phyloP scores from a whole-genome alignment of 2,888 invertebrate species.

The Diloba caeruleocephala region DNA sequence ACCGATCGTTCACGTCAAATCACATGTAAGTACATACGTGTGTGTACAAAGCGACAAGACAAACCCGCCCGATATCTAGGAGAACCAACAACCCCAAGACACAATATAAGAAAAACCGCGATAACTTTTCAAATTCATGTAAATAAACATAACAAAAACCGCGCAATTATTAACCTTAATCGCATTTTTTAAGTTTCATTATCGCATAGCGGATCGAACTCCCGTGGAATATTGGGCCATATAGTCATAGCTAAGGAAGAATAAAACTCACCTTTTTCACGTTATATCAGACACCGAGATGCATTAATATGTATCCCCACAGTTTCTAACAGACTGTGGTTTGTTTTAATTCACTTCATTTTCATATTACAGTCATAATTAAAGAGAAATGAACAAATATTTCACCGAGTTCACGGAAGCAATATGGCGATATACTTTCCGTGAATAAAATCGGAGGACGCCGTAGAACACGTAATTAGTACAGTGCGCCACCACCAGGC shows the following conservation, averaged over 20 bases:
- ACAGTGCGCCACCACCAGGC: constrained; percentile 85
- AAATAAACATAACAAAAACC: constrained; percentile 90
- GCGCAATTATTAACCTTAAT: constrained; percentile 90
- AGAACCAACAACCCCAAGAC: constrained; percentile 70
- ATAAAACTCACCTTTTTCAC: constrained; percentile 87
- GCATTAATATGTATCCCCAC: constrained; percentile 71
- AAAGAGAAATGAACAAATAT: constrained; percentile 85
- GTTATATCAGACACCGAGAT: constrained; percentile 68
- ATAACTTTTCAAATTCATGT: constrained; percentile 89
- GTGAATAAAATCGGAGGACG: constrained; percentile 89
- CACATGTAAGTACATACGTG: constrained; percentile 86
- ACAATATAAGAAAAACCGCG: constrained; percentile 84
- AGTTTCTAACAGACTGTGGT: constrained; percentile 70
- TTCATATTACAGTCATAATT: constrained; percentile 87
- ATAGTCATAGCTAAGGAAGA: constrained; percentile 88
- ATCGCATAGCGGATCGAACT: constrained; percentile 90
- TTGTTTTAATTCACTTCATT: constrained; percentile 83
- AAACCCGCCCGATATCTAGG: constrained; percentile 78
- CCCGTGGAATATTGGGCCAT: constrained; percentile 90
- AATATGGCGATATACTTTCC: constrained; percentile 89
- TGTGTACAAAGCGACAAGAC: constrained; percentile 80
- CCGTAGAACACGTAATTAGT: constrained; percentile 87
- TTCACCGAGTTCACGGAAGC: constrained; percentile 88
- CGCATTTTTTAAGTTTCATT: constrained; percentile 90
- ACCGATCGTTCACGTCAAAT: constrained; percentile 83